These are phyloP conservation scores for Odontomyia ornata DNA, from an alignment of 2,888 invertebrate species.

Conservation along the genomic window DNA sequence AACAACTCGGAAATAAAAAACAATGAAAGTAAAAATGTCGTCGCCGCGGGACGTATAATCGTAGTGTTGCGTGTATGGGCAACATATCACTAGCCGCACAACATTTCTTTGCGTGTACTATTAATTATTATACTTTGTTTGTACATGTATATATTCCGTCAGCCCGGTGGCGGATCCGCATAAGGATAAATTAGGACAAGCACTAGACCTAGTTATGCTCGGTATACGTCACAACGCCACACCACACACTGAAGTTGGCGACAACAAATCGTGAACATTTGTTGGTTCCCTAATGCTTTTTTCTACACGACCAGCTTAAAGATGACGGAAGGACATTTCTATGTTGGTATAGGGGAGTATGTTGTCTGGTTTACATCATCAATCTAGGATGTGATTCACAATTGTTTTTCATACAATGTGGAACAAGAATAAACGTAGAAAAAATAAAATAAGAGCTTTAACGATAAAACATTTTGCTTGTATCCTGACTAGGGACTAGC, in stretches of 20 bases:
- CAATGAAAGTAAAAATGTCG: not conserved
- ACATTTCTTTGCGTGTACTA: not conserved
- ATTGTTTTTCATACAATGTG: too few relatives aligned
- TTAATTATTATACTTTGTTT: not conserved
- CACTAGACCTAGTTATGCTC: slow-evolving; percentile 1
- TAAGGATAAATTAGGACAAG: not conserved
- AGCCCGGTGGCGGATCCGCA: not conserved
- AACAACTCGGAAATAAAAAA: not conserved
- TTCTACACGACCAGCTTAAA: too few relatives aligned
- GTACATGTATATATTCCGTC: not conserved
- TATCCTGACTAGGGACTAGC: too few relatives aligned
- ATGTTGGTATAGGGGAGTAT: too few relatives aligned
- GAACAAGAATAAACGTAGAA: too few relatives aligned
- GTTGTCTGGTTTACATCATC: too few relatives aligned
- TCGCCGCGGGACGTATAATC: slow-evolving; percentile 3
- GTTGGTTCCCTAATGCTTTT: not conserved
- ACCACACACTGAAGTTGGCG: slow-evolving; percentile 22
- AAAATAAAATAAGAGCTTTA: too few relatives aligned
- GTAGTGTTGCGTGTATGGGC: slow-evolving; percentile 2
- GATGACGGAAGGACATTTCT: too few relatives aligned
- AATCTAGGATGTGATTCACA: too few relatives aligned
- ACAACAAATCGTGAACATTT: not conserved
- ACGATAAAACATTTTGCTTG: too few relatives aligned
- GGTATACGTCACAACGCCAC: slow-evolving; percentile 26
- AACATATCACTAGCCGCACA: slow-evolving; percentile 21